phyloP scores from a whole-genome alignment of 1,140 invertebrate species.

The Pentalonia nigronervosa region DNA sequence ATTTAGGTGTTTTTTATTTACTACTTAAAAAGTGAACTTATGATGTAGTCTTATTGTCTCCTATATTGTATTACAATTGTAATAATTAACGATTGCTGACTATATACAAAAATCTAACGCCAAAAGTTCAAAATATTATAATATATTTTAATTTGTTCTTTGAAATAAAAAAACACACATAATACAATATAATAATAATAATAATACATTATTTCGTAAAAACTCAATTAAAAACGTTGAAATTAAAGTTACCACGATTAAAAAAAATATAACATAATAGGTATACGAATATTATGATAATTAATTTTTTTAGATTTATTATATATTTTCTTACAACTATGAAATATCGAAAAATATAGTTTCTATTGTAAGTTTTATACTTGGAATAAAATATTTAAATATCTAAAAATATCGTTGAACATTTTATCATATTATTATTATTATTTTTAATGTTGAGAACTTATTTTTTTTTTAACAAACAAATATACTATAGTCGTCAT shows the following conservation, averaged over 20 bases:
- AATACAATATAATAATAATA: neutral
- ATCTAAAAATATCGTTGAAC: neutral
- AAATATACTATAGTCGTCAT: neutral
- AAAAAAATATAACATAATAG: neutral
- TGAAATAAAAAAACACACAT: neutral
- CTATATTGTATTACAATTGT: too few species aligned
- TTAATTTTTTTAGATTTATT: neutral
- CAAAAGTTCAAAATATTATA: neutral
- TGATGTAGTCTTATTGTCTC: too few species aligned
- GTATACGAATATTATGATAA: neutral
- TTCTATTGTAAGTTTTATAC: neutral
- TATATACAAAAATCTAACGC: too few species aligned
- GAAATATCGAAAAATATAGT: neutral
- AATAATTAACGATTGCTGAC: too few species aligned
- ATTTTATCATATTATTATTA: neutral
- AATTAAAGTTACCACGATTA: neutral
- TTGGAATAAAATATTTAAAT: neutral
- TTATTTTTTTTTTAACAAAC: neutral
- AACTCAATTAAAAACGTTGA: neutral
- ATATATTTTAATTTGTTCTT: neutral
- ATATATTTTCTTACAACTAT: neutral
- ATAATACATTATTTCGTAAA: neutral
- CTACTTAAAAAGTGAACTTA: too few species aligned
- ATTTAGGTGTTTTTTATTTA: neutral
- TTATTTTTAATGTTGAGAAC: neutral